phyloP scores from a whole-genome alignment of 2,113 vertebrate genomes.

The Megaceryle maxima region DNA sequence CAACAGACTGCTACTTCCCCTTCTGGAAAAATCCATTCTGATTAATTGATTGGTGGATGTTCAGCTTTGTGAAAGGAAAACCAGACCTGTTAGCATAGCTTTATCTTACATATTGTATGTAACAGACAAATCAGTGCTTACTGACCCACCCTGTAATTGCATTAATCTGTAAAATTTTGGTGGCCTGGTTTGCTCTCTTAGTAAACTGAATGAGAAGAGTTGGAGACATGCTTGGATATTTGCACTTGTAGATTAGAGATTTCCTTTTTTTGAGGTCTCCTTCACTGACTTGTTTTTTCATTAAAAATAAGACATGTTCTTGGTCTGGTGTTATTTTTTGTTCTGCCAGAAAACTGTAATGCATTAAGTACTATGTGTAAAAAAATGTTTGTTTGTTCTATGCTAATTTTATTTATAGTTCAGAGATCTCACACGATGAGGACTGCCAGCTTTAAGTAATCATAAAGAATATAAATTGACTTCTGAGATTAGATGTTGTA shows the following conservation, averaged over 20 bases:
- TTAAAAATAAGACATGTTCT: slow-evolving; percentile 16
- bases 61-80: neutral
- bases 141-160: slow-evolving; percentile 53
- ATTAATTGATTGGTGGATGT: neutral
- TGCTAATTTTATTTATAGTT: slow-evolving; percentile 56
- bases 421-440: slow-evolving; percentile 3
- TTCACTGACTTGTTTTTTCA: neutral
- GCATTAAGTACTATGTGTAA: neutral
- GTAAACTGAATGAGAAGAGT: slow-evolving; percentile 13
- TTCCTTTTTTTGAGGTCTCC: slow-evolving; percentile 41
- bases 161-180: slow-evolving; percentile 69
- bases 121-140: slow-evolving; percentile 39
- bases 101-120: neutral
- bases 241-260: slow-evolving; percentile 19
- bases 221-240: slow-evolving; percentile 13
- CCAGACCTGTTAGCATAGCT: neutral
- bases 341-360: slow-evolving; percentile 43
- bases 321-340: slow-evolving; percentile 29
- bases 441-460: slow-evolving; percentile 7
- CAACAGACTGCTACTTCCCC: neutral
- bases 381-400: slow-evolving; percentile 41
- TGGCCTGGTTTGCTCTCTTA: slow-evolving; percentile 63
- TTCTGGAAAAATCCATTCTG: neutral
- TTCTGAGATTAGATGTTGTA: neutral
- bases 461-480: neutral